Evolutionary conservation across 2,113 vertebrate genomes (phyloP).

Genomic region (Sus scrofa): T2T-Sscrofa CM000816.6:108018501-108019000

Average conservation of each 20-base stretch:
- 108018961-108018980: slow-evolving; percentile 98
- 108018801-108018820: background rate
- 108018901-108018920: slow-evolving; percentile 90
- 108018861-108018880: slow-evolving; percentile 5
- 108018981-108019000: slow-evolving; percentile 99
- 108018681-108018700: background rate
- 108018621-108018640: slow-evolving; percentile 23
- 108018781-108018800: background rate
- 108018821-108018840: slow-evolving; percentile 26
- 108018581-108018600: background rate
- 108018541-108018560: background rate
- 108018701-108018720: too few relatives aligned
- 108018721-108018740: too few relatives aligned
- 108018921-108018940: slow-evolving; percentile 99
- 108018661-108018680: background rate
- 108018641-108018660: slow-evolving; percentile 3
- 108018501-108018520: slow-evolving; percentile 51
- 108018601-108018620: slow-evolving; percentile 29
- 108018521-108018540: background rate
- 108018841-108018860: slow-evolving; percentile 37
- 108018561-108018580: background rate
- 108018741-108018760: background rate
- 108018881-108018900: slow-evolving; percentile 75
- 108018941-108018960: slow-evolving; percentile 99
- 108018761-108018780: background rate